These are phyloP conservation scores for Gymnorhina tibicen DNA, from an alignment of 2,113 vertebrate genomes.

Conservation along the genomic window DNA sequence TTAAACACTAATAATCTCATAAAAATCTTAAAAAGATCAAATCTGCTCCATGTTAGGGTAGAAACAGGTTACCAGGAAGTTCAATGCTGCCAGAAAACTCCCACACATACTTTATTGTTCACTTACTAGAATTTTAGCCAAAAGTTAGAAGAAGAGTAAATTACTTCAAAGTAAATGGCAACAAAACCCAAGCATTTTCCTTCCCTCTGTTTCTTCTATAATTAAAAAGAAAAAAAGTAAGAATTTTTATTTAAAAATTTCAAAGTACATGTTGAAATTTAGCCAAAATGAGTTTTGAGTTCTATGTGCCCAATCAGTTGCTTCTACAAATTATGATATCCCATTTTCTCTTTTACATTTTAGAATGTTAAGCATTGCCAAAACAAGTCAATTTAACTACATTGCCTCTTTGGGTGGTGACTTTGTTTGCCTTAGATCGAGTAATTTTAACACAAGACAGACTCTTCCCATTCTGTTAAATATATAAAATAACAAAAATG, in stretches of 20 bases:
- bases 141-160: not conserved
- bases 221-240: not conserved
- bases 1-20: not conserved
- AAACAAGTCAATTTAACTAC: conserved; percentile 71
- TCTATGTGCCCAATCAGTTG: not conserved
- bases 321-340: not conserved
- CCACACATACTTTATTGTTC: not conserved
- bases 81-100: not conserved
- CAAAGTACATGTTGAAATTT: not conserved
- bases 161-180: not conserved
- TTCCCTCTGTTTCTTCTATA: not conserved
- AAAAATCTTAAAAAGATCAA: not conserved
- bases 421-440: conserved; percentile 64
- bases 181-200: not conserved
- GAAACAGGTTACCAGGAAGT: not conserved
- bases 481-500: not conserved
- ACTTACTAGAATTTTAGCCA: not conserved
- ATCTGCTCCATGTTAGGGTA: not conserved
- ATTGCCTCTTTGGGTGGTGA: conserved; percentile 49
- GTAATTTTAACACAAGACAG: not conserved
- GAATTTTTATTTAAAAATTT: not conserved
- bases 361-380: conserved; percentile 58
- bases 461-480: not conserved
- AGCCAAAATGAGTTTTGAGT: not conserved
- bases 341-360: conserved; percentile 44